phyloP scores from a whole-genome alignment of 2,888 invertebrate genomes.

The Autographa pulchrina region DNA sequence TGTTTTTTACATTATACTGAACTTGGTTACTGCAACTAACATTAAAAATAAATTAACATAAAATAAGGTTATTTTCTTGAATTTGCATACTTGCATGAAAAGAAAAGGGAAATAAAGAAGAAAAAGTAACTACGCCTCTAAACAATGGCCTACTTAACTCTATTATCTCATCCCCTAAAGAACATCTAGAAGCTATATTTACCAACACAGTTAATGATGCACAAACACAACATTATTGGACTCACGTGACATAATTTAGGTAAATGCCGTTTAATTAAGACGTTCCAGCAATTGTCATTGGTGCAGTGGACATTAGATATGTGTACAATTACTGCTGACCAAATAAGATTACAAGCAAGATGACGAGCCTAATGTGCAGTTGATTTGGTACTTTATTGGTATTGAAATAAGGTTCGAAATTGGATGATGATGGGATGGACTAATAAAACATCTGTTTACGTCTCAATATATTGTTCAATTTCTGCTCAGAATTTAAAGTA shows the following conservation, averaged over 20 bases:
- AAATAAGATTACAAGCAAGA: conserved; percentile 6
- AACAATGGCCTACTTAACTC: neutral
- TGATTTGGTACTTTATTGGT: neutral
- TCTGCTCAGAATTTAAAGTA: too few species aligned
- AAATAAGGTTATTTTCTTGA: too few species aligned
- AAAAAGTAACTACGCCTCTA: neutral
- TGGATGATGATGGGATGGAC: neutral
- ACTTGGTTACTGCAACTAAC: too few species aligned
- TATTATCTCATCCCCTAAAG: too few species aligned
- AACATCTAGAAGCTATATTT: too few species aligned
- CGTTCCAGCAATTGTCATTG: neutral
- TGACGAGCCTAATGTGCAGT: neutral
- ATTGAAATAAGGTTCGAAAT: neutral
- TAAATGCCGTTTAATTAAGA: neutral
- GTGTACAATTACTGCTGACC: conserved; percentile 3
- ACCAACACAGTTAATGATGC: neutral
- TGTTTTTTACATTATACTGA: too few species aligned
- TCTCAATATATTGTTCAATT: too few species aligned
- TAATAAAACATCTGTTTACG: too few species aligned
- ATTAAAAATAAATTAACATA: too few species aligned
- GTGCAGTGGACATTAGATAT: neutral
- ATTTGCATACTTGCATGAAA: too few species aligned
- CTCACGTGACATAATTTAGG: conserved; percentile 1
- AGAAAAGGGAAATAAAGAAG: too few species aligned
- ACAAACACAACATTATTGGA: conserved; percentile 1